Conservation (phyloP, 2,797 vertebrate species). For the Labeo calbasu region DNA sequence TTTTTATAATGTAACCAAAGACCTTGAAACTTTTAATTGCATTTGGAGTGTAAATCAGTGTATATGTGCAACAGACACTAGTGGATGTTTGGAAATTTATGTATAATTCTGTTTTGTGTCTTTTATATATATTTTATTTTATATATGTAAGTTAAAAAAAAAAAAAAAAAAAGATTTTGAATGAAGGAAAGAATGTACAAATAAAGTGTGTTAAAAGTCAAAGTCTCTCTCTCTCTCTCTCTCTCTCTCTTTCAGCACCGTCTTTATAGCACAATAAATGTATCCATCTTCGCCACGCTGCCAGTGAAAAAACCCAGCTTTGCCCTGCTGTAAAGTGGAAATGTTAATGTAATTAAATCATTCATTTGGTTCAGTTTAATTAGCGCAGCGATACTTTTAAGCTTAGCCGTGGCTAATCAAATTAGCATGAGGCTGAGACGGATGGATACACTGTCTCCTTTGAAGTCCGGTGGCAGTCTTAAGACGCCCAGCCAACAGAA, state of each 20-base stretch:
- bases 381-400: conserved; percentile 78
- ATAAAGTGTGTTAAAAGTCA: no score
- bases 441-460: conserved; percentile 72
- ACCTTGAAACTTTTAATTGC: no score
- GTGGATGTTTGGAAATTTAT: no score
- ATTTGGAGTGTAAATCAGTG: no score
- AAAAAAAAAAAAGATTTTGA: no score
- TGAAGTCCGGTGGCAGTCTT: conserved; percentile 71
- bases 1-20: no score
- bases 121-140: no score
- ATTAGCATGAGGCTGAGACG: conserved; percentile 72
- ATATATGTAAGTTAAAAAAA: no score
- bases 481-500: not conserved
- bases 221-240: accelerated
- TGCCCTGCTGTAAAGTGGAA: conserved; percentile 76
- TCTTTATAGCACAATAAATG: conserved; percentile 55
- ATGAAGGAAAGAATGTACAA: no score
- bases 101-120: no score
- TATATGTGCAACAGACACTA: no score
- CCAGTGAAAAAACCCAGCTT: conserved; percentile 62
- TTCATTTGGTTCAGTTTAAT: conserved; percentile 84
- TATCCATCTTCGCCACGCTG: conserved; percentile 67
- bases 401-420: conserved; percentile 77
- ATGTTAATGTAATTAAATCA: conserved; percentile 85
- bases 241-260: not conserved